These are phyloP conservation scores for Suncus etruscus DNA, from an alignment of 2,113 vertebrate species.

Conservation along the genomic window DNA sequence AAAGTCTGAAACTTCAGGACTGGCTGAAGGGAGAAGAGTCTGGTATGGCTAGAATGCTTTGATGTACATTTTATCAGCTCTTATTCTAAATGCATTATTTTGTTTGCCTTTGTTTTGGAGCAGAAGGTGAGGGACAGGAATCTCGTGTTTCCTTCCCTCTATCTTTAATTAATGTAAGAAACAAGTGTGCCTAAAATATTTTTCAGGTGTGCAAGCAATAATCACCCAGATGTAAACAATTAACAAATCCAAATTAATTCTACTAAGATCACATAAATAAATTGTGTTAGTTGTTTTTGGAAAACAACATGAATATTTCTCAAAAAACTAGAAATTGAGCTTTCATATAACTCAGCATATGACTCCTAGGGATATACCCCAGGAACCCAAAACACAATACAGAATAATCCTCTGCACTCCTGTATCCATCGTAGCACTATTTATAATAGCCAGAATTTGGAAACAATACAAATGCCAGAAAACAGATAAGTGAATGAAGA, in stretches of 20 bases:
- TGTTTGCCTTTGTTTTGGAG: neutral
- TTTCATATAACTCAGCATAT: no score
- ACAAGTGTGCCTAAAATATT: neutral
- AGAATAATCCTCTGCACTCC: no score
- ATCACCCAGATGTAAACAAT: constrained; percentile 48
- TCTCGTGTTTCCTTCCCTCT: neutral
- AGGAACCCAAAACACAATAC: no score
- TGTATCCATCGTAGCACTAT: no score
- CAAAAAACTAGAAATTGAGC: no score
- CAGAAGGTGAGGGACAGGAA: neutral
- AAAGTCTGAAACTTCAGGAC: neutral
- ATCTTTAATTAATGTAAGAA: neutral
- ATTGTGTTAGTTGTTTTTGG: no score
- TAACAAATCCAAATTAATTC: constrained; percentile 50
- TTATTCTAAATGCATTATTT: constrained; percentile 17
- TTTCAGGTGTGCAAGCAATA: neutral
- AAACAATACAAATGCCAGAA: no score
- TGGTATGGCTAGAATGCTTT: neutral
- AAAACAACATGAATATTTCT: no score
- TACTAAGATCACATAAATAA: neutral
- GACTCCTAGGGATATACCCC: no score
- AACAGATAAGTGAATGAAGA: no score
- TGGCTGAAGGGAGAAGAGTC: neutral
- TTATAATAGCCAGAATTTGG: no score
- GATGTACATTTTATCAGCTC: neutral